A percentile compares a stretch with the other conserved stretches of the same genome.
phyloP scores from a whole-genome alignment of 2,888 invertebrate genomes.

The Eristalis tenax region DNA sequence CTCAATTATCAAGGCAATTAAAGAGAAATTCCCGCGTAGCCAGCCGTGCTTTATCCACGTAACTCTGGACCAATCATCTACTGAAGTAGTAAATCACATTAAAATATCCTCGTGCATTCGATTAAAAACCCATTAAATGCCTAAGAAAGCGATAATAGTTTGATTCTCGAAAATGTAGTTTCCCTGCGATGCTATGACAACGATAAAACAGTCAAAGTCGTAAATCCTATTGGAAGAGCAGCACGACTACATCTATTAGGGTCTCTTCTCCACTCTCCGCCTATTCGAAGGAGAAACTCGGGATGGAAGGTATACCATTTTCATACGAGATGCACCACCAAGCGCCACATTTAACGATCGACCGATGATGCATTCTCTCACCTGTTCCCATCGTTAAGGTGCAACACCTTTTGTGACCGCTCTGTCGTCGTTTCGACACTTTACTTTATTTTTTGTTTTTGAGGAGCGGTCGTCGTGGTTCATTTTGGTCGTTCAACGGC shows the following conservation, averaged over 20 bases:
- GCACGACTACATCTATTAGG: constrained; percentile 30
- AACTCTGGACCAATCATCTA: constrained; percentile 51
- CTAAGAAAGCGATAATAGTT: constrained; percentile 57
- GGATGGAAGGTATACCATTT: constrained; percentile 55
- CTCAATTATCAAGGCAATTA: constrained; percentile 48
- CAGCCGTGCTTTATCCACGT: constrained; percentile 25
- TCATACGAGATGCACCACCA: constrained; percentile 55
- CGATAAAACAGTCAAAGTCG: constrained; percentile 59
- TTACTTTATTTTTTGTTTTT: background rate
- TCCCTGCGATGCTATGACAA: constrained; percentile 21
- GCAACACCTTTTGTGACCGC: constrained; percentile 51
- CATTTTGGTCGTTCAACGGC: constrained; percentile 10
- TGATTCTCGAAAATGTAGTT: constrained; percentile 50
- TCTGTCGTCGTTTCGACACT: constrained; percentile 25
- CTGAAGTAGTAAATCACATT: constrained; percentile 69
- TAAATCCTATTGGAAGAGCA: constrained; percentile 51
- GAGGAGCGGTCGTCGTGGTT: constrained; percentile 25
- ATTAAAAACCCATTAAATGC: constrained; percentile 66
- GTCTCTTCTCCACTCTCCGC: background rate
- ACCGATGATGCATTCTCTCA: constrained; percentile 61
- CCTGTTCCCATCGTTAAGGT: constrained; percentile 50
- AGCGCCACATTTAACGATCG: constrained; percentile 67
- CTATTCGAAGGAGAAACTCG: constrained; percentile 47
- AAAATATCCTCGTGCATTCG: constrained; percentile 64
- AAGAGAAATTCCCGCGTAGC: constrained; percentile 31